phyloP scores from a whole-genome alignment of 2,888 invertebrate genomes.

The Lysandra bellargus region DNA sequence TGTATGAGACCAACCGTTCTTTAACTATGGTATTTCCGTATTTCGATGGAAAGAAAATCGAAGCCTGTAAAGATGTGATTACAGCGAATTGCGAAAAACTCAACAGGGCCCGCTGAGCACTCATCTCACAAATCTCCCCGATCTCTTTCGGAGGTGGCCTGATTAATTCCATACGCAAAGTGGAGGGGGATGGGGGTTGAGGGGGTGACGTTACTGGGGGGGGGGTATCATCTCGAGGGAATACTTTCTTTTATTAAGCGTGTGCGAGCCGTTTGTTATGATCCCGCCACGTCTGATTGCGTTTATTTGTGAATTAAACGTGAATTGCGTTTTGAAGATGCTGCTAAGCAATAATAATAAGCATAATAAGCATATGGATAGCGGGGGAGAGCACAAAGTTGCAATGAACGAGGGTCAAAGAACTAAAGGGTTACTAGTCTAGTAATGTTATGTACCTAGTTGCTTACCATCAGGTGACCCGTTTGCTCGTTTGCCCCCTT shows the following conservation, averaged over 20 bases:
- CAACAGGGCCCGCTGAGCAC: background rate
- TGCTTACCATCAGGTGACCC: no score
- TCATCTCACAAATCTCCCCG: background rate
- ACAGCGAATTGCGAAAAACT: background rate
- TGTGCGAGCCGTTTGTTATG: background rate
- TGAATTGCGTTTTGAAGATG: background rate
- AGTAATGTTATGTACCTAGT: no score
- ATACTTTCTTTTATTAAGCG: conserved; percentile 11
- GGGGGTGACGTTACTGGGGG: background rate
- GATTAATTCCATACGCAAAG: conserved; percentile 8
- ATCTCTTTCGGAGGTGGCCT: conserved; percentile 8
- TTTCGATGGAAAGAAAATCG: background rate
- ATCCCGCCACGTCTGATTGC: background rate
- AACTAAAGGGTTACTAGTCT: no score
- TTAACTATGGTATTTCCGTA: no score
- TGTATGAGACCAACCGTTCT: background rate
- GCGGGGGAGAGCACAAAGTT: no score
- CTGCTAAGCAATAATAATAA: no score
- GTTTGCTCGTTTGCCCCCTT: no score
- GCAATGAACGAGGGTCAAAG: no score
- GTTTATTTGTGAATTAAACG: background rate
- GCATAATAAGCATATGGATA: no score
- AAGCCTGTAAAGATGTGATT: background rate
- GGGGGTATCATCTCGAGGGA: background rate
- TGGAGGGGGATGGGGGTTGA: background rate